Base-by-base conservation (phyloP, 2,797 vertebrate species). In the Bradypodion pumilum region DNA sequence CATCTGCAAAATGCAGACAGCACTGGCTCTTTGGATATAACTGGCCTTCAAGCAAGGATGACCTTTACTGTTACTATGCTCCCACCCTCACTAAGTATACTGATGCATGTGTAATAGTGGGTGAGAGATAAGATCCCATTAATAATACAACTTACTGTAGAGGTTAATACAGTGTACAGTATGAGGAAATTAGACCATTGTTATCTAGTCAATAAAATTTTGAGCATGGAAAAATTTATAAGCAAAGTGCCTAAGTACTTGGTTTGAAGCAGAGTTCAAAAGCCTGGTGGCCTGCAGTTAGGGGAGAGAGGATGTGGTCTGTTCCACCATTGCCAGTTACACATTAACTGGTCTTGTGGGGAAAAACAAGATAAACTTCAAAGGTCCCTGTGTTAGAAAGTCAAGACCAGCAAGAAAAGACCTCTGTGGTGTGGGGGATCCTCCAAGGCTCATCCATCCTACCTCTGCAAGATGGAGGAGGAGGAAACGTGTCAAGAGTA, bases 381-480 rank as follows among this genome's bases (percentile, higher is more conserved):
- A 3, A 7, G n/a, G 35, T 66, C 52, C 23, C 27, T 1, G 0
- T 1, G 40, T 70, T 65, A 2, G 12, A 73, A 29, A 60, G 16
- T 49, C 78, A 3, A 56, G 23, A 16, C 62, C 76, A 10, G 9
- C 5, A 12, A 19, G 10, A 0, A 79, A 75, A 49, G n/a, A 68
- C 52, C n/a, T 76, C 37, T 27, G 5, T 2, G 10, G 5, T 27
- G 5, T 2, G 10, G 5, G 52, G 21, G 19, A 23, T 19, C 49
- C 56, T 15, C 8, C 6, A 2, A 9, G 25, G 42, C 40, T 49
- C 0, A 7, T 4, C 70, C 4, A 12, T 29, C 27, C 25, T n/a
- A n/a, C 29, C 35, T 0, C 69, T 27, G 52, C 52, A 5, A 83
- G 78, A 91, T 92, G 91, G 91, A 92, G 0, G 89, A 92, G 0